Conservation (phyloP, 2,797 vertebrate genomes). For the Anableps anableps region DNA sequence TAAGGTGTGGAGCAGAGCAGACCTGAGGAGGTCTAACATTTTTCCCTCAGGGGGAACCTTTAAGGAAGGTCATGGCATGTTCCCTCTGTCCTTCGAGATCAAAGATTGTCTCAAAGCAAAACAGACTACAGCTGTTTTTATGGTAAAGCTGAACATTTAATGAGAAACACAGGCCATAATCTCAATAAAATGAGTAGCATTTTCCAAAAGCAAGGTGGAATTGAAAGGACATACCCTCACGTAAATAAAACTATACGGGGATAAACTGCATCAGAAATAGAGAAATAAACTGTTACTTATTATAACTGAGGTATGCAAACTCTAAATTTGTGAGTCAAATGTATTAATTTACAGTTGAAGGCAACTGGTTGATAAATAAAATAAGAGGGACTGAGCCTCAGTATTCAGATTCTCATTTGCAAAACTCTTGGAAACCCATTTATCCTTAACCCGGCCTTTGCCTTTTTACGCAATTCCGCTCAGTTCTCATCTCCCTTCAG, state of each 20-base stretch:
- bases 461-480: too few species aligned
- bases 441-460: too few species aligned
- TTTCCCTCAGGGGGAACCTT: neutral
- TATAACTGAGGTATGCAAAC: neutral
- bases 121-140: neutral
- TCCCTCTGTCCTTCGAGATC: neutral
- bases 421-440: too few species aligned
- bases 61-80: neutral
- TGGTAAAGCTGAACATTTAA: neutral
- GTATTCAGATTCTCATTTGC: neutral
- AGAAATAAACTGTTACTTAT: neutral
- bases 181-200: neutral
- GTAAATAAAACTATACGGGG: neutral
- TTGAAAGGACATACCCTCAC: too few species aligned
- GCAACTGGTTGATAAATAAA: neutral
- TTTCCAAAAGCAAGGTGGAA: neutral
- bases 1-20: slow-evolving; percentile 1
- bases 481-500: too few species aligned
- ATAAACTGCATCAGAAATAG: neutral
- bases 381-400: neutral
- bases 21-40: neutral
- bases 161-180: neutral
- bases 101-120: neutral
- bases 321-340: neutral
- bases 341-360: neutral